Evolutionary conservation across 1,140 invertebrate genomes (phyloP).

Genomic region (Dryas iulia): DNA sequence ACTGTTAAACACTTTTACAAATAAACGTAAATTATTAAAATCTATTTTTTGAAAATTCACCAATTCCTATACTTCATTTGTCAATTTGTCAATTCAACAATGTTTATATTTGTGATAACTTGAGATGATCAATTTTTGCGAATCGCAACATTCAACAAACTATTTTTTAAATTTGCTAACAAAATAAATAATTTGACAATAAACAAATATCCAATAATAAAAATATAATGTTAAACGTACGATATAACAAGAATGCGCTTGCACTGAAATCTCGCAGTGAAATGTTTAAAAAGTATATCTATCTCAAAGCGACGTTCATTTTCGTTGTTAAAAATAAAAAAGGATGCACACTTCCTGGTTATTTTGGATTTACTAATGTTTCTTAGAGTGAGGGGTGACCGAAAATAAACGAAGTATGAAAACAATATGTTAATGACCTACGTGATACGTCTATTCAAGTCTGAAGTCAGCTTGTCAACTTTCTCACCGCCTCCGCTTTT

Average conservation of each 20-base stretch:
- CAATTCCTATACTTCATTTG: constrained; percentile 12
- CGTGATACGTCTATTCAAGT: background rate
- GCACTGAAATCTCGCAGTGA: background rate
- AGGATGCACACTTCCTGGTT: constrained; percentile 24
- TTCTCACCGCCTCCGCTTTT: constrained; percentile 9
- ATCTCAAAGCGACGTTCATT: background rate
- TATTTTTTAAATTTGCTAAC: too few relatives aligned
- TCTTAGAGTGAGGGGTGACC: constrained; percentile 23
- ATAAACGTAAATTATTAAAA: background rate
- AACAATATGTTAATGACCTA: constrained; percentile 23
- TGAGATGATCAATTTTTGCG: constrained; percentile 1
- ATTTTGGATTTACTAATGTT: constrained; percentile 25
- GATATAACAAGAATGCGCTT: background rate
- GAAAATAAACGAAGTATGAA: constrained; percentile 26
- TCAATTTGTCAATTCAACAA: constrained; percentile 24
- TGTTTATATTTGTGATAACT: constrained; percentile 13
- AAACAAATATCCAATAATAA: background rate
- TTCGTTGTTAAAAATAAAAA: background rate
- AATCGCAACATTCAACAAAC: constrained; percentile 14
- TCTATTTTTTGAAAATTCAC: constrained; percentile 17
- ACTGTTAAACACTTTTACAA: background rate
- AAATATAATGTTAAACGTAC: background rate
- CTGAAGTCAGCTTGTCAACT: constrained; percentile 4
- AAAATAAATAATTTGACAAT: too few relatives aligned
- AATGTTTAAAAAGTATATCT: background rate